Evolutionary conservation across 30 jellyfish, hydroid and myxozoan species (phyloP).

Genomic region (Cassiopea xamachana): DNA sequence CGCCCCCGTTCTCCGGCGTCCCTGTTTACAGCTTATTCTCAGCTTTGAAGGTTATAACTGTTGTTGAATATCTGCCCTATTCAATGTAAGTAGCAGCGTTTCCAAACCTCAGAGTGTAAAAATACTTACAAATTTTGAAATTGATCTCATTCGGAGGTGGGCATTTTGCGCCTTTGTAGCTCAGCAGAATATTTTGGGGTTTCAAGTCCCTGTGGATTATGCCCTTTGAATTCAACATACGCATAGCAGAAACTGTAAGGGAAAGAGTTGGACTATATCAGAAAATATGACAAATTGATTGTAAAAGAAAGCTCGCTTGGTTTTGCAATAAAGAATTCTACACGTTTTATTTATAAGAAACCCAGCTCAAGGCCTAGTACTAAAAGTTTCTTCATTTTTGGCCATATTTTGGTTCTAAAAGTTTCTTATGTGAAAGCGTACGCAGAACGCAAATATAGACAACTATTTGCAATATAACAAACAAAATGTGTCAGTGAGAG

Average conservation of each 20-base stretch:
- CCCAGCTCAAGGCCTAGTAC: neutral
- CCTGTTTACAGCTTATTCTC: too few species aligned
- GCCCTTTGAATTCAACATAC: constrained; percentile 79
- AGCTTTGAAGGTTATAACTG: too few species aligned
- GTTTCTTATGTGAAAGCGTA: too few species aligned
- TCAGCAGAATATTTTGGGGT: constrained; percentile 91
- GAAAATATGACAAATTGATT: neutral
- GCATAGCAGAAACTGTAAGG: constrained; percentile 83
- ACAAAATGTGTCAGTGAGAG: too few species aligned
- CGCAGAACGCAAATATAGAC: too few species aligned
- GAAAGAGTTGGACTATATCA: neutral
- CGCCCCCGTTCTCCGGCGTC: too few species aligned
- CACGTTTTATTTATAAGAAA: neutral
- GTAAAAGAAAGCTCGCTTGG: too few species aligned
- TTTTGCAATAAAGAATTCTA: neutral
- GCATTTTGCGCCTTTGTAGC: constrained; percentile 55
- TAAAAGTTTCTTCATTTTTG: too few species aligned
- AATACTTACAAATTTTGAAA: constrained; percentile 78
- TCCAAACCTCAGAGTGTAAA: neutral
- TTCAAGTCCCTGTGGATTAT: constrained; percentile 92
- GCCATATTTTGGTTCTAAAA: too few species aligned
- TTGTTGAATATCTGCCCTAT: too few species aligned
- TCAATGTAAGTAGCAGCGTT: too few species aligned
- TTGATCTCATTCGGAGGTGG: constrained; percentile 79
- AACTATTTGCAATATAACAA: too few species aligned